Percentiles rank a stretch among this genome's conserved stretches.
Conservation (phyloP, 2,797 vertebrate species). For the Adelosebastes latens region DNA sequence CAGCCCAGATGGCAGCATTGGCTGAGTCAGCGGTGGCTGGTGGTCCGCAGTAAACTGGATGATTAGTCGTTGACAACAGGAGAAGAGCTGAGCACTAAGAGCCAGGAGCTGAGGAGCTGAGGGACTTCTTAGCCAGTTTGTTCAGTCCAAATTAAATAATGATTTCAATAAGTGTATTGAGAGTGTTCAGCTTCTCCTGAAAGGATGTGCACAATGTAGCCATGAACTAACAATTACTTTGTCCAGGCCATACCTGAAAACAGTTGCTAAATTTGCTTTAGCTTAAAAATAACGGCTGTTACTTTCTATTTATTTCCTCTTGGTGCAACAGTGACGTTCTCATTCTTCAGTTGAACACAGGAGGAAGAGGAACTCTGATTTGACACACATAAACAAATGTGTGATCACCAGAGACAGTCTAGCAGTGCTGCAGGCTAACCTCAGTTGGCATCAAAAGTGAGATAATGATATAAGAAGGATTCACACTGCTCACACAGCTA, state of each 20-base stretch:
- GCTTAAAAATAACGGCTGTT: background rate
- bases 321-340: background rate
- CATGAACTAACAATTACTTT: background rate
- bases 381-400: background rate
- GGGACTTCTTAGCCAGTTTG: background rate
- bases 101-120: background rate
- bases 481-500: conserved; percentile 32
- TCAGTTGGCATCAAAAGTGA: background rate
- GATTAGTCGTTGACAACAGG: conserved; percentile 49
- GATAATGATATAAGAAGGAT: conserved; percentile 14
- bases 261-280: background rate
- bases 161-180: background rate
- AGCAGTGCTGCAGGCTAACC: background rate
- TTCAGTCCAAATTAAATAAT: conserved; percentile 12
- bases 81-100: conserved; percentile 7
- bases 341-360: background rate
- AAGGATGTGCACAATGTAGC: background rate
- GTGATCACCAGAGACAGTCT: background rate
- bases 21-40: conserved; percentile 64
- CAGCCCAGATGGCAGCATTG: conserved; percentile 74
- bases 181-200: background rate
- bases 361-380: background rate
- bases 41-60: conserved; percentile 43
- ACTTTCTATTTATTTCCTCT: background rate
- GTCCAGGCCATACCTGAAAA: background rate